Conservation (phyloP, 2,888 invertebrate genomes). For the Thalpophila matura region DNA sequence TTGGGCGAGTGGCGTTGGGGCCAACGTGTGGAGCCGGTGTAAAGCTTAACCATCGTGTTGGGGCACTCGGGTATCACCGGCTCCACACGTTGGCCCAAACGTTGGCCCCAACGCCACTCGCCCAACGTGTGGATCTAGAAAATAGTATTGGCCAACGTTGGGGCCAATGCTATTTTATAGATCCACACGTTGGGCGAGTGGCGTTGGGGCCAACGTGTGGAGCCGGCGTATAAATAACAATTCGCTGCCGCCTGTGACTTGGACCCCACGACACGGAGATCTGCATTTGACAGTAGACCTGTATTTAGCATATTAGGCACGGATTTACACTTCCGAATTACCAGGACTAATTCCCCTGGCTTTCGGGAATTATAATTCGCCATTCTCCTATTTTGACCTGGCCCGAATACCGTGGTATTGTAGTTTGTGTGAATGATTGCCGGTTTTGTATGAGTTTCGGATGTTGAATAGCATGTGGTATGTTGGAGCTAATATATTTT, state of each 20-base stretch:
- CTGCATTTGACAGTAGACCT: slow-evolving; percentile 82
- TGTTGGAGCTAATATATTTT: neutral
- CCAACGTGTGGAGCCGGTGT: too few relatives aligned
- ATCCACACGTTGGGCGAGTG: too few relatives aligned
- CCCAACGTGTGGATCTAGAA: too few relatives aligned
- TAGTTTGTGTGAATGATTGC: slow-evolving; percentile 5
- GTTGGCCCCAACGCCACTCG: too few relatives aligned
- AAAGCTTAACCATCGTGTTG: too few relatives aligned
- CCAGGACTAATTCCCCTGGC: slow-evolving; percentile 73
- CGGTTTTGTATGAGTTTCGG: neutral
- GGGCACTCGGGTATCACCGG: too few relatives aligned
- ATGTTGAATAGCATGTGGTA: neutral
- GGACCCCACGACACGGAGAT: slow-evolving; percentile 63
- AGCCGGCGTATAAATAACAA: too few relatives aligned
- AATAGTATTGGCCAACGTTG: too few relatives aligned
- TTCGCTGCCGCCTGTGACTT: slow-evolving; percentile 49
- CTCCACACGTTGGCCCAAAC: too few relatives aligned
- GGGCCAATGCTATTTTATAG: too few relatives aligned
- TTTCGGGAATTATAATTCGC: slow-evolving; percentile 62
- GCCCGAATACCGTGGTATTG: slow-evolving; percentile 3
- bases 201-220: too few relatives aligned
- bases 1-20: too few relatives aligned
- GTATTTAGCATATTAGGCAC: slow-evolving; percentile 83
- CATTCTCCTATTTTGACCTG: slow-evolving; percentile 42
- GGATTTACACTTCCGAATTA: slow-evolving; percentile 77